phyloP scores from a whole-genome alignment of 2,113 vertebrate species.

The Pogonocichla stellata region DNA sequence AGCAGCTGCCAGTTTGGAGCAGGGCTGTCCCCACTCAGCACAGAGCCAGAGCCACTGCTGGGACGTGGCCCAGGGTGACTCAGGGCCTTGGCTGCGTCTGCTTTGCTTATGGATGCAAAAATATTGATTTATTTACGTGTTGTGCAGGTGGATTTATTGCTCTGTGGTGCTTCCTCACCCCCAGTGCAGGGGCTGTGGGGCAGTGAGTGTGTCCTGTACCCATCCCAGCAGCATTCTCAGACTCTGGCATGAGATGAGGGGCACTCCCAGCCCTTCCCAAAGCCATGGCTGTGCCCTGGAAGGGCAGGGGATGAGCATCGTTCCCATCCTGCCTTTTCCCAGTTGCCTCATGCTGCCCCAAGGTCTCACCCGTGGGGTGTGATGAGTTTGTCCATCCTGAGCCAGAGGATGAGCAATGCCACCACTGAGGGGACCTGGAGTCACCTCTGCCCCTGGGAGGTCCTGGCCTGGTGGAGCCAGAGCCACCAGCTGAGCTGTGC shows the following conservation, averaged over 20 bases:
- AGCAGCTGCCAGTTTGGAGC: neutral
- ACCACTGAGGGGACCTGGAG: neutral
- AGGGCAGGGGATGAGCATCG: fast-evolving
- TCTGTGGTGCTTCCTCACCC: neutral
- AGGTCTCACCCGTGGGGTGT: fast-evolving
- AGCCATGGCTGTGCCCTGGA: fast-evolving
- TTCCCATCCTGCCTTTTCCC: neutral
- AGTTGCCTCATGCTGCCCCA: neutral
- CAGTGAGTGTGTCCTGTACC: fast-evolving
- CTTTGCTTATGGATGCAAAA: neutral
- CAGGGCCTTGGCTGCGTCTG: neutral
- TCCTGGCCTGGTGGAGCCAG: fast-evolving
- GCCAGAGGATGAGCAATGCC: neutral
- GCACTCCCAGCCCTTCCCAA: neutral
- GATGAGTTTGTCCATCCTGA: neutral
- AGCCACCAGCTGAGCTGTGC: neutral
- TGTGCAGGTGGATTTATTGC: neutral
- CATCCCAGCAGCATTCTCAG: neutral
- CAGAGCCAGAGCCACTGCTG: neutral
- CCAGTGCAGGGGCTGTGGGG: neutral
- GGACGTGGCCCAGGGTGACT: neutral
- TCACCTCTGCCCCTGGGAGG: fast-evolving
- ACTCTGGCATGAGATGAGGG: fast-evolving
- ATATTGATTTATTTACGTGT: fast-evolving
- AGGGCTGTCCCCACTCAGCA: neutral